Evolutionary conservation across 2,888 invertebrate genomes (phyloP), one percentile per base, ranked within the genome.

Genomic region (Eilema caniola): DNA sequence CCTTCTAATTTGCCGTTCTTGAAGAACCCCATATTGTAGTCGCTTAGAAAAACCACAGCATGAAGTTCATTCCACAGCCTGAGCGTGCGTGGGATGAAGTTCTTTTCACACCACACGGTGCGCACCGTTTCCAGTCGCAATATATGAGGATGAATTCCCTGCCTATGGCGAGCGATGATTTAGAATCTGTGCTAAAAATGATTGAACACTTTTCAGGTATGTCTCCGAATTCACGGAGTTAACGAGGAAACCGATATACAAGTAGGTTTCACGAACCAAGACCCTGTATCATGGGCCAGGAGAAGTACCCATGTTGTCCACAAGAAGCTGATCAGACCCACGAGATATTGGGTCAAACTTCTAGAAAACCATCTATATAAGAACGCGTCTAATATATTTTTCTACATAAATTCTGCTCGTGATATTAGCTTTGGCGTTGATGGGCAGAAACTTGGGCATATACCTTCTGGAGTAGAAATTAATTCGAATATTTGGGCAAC

Each of bases 241-340:
- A 12, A 28, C 11, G n/a, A n/a, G 10, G 20, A 28, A 5, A 61
- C 28, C 2, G 61, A 61, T 12, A 61, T 61, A 8, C 61, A 61
- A 61, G n/a, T 61, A n/a, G 61, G 61, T 2, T 61, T 61, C 1
- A 61, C 61, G 11, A 61, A 61, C 11, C 31, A 61, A 31, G 61
- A 61, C 12, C 61, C 61, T 31, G 28, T 20, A n/a, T 16, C 8
- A 2, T 61, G 28, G 31, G 28, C 61, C 2, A 16, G 3, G 4
- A 20, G n/a, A 20, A 16, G 16, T 10, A 31, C 61, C 16, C n/a
- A 28, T 20, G 11, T 31, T 1, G 20, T 61, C n/a, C 16, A 31
- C 11, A 28, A 31, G 5, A 25, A 31, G 4, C 20, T 33, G 10
- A 31, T 33, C n/a, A 61, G 31, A 16, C 11, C n/a, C 8, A 28